These are phyloP conservation scores for Panopea generosa DNA, from an alignment of 2,888 invertebrate species.

Conservation along the genomic window DNA sequence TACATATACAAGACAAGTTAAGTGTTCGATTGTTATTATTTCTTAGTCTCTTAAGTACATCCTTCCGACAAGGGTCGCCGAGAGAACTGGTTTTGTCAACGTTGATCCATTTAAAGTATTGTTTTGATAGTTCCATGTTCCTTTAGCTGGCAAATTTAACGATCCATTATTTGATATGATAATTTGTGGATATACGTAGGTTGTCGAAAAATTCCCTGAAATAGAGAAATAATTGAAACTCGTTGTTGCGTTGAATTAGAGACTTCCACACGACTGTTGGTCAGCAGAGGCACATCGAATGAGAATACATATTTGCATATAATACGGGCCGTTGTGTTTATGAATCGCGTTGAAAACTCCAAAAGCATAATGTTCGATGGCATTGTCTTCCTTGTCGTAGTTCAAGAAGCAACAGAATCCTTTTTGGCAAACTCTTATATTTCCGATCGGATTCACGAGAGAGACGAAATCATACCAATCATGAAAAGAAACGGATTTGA, in stretches of 20 bases:
- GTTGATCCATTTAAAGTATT: too few relatives aligned
- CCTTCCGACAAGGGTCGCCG: too few relatives aligned
- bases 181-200: conserved; percentile 48
- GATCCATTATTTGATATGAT: conserved; percentile 13
- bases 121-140: background rate
- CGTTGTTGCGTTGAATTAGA: conserved; percentile 17
- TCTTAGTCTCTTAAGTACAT: too few relatives aligned
- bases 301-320: conserved; percentile 35
- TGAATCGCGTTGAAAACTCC: conserved; percentile 78
- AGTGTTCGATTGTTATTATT: too few relatives aligned
- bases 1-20: too few relatives aligned
- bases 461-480: conserved; percentile 69
- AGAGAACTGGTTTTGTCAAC: too few relatives aligned
- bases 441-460: conserved; percentile 42
- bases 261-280: conserved; percentile 18
- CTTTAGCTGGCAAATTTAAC: background rate
- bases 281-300: conserved; percentile 25
- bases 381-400: conserved; percentile 47
- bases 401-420: conserved; percentile 70
- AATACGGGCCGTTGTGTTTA: conserved; percentile 64
- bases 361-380: conserved; percentile 67
- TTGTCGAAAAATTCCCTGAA: conserved; percentile 41
- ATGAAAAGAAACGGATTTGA: conserved; percentile 42
- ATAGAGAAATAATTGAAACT: conserved; percentile 30
- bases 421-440: conserved; percentile 66